A percentile compares a stretch with the other conserved stretches of the same genome.
Evolutionary conservation across 1,140 invertebrate genomes (phyloP).

Genomic region (Trachymyrmex septentrionalis): DNA sequence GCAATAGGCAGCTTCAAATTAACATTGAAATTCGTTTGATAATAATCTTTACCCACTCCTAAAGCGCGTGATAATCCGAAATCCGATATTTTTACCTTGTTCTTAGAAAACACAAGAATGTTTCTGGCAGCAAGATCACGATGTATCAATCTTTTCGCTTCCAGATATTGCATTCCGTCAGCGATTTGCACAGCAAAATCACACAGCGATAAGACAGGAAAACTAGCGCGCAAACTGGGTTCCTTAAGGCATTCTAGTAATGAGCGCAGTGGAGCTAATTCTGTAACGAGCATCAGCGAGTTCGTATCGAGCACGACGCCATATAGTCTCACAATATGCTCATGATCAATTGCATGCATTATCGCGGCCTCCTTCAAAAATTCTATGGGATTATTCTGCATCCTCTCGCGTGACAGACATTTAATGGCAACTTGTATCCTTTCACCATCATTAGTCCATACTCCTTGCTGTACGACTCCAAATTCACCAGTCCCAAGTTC

Average conservation of each 20-base stretch:
- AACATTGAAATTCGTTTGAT: slow-evolving; percentile 99
- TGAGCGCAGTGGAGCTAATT: slow-evolving; percentile 97
- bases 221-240: slow-evolving; percentile 94
- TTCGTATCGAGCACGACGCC: slow-evolving; percentile 98
- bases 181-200: slow-evolving; percentile 98
- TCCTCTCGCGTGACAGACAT: slow-evolving; percentile 96
- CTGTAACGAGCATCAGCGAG: slow-evolving; percentile 98
- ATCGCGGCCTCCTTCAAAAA: slow-evolving; percentile 99
- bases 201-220: slow-evolving; percentile 95
- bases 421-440: slow-evolving; percentile 99
- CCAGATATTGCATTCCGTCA: slow-evolving; percentile 98
- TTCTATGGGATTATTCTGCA: slow-evolving; percentile 98
- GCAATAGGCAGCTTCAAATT: slow-evolving; percentile 99
- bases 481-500: slow-evolving; percentile 97
- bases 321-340: slow-evolving; percentile 98
- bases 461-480: slow-evolving; percentile 98
- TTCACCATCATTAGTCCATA: slow-evolving; percentile 98
- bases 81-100: slow-evolving; percentile 99
- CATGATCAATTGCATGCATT: slow-evolving; percentile 99
- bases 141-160: slow-evolving; percentile 97
- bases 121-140: slow-evolving; percentile 97
- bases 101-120: slow-evolving; percentile 98
- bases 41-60: slow-evolving; percentile 99
- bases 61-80: slow-evolving; percentile 98
- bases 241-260: slow-evolving; percentile 98